Percentiles rank a stretch among this genome's conserved stretches.
Conservation (phyloP, 1,140 invertebrate genomes). For the Trichonephila clavata region DNA sequence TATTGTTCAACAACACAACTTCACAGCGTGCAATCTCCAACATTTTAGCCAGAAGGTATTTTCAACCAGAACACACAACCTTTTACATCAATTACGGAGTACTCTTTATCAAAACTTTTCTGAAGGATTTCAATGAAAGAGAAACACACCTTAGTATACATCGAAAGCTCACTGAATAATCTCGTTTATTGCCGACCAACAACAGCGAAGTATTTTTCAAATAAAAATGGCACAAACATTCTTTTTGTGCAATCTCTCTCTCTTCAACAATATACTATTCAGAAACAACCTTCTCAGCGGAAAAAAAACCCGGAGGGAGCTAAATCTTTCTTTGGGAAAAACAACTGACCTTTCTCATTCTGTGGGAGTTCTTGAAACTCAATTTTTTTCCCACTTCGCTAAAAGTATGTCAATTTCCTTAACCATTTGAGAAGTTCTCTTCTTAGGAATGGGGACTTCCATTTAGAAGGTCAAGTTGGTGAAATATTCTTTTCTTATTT, state of each 20-base stretch:
- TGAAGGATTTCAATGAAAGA: neutral
- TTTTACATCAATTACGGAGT: no score
- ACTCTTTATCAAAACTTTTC: no score
- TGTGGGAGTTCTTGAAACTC: neutral
- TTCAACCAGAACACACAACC: no score
- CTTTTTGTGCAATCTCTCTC: neutral
- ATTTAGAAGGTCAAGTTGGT: slow-evolving; percentile 28
- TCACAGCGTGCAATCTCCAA: no score
- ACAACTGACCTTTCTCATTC: slow-evolving; percentile 15
- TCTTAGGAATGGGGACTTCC: neutral
- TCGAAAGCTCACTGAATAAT: neutral
- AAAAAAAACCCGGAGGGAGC: neutral
- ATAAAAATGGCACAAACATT: slow-evolving; percentile 1
- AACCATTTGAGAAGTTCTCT: neutral
- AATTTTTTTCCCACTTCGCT: neutral
- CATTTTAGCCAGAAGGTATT: no score
- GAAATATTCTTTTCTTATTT: neutral
- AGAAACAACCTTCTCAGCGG: neutral
- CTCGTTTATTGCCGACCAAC: neutral
- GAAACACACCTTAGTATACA: neutral
- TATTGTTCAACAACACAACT: no score
- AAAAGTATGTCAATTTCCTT: slow-evolving; percentile 46
- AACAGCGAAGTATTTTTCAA: neutral
- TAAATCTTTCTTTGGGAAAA: neutral
- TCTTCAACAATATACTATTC: neutral